phyloP scores from a whole-genome alignment of 2,113 vertebrate species.

The Lathamus discolor region DNA sequence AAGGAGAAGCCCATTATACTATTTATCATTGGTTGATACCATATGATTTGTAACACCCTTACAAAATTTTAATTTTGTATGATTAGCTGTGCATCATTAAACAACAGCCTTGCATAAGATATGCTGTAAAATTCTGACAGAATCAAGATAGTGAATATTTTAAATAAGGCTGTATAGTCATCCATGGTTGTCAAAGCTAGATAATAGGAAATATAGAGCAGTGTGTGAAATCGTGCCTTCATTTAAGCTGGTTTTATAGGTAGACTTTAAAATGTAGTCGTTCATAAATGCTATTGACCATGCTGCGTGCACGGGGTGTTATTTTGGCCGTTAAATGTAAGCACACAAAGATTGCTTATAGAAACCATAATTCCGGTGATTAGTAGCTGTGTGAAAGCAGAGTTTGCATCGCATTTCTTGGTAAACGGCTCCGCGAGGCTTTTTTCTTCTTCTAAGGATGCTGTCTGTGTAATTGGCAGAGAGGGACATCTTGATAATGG shows the following conservation, averaged over 20 bases:
- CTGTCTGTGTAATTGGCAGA: conserved; percentile 94
- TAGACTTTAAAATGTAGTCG: conserved; percentile 79
- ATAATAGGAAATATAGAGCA: conserved; percentile 83
- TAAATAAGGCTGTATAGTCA: conserved; percentile 83
- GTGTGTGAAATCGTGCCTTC: conserved; percentile 77
- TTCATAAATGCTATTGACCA: conserved; percentile 80
- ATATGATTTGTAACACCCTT: conserved; percentile 91
- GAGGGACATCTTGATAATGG: conserved; percentile 94
- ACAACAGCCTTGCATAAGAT: conserved; percentile 90
- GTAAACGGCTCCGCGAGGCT: conserved; percentile 88
- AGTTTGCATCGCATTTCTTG: conserved; percentile 91
- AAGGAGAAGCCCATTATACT: conserved; percentile 89
- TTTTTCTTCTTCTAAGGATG: conserved; percentile 75
- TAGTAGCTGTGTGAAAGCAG: conserved; percentile 75
- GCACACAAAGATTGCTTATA: conserved; percentile 76
- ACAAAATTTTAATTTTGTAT: conserved; percentile 99
- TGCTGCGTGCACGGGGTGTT: conserved; percentile 68
- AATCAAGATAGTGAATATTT: conserved; percentile 90
- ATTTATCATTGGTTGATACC: conserved; percentile 91
- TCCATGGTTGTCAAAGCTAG: conserved; percentile 82
- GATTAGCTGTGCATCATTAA: conserved; percentile 99
- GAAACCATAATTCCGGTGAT: conserved; percentile 85
- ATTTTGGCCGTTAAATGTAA: conserved; percentile 77
- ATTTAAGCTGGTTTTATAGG: conserved; percentile 82
- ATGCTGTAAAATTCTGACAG: conserved; percentile 87